Conservation (phyloP, 2,113 vertebrate species). For the Macquaria ambigua region DNA sequence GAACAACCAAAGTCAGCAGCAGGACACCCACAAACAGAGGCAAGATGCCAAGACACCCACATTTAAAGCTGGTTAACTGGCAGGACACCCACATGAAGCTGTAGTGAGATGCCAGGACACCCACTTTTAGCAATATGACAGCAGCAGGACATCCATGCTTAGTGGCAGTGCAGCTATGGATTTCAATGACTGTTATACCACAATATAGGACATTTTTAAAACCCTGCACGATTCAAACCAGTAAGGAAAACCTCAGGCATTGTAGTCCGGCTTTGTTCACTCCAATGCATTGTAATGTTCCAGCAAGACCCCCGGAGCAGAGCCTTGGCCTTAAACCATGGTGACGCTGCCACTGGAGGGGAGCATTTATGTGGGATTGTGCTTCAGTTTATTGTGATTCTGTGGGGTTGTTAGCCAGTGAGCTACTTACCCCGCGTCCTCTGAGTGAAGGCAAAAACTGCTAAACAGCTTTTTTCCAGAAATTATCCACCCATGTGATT, state of each 20-base stretch:
- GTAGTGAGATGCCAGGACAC: conserved; percentile 30
- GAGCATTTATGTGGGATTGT: conserved; percentile 60
- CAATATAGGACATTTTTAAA: conserved; percentile 3
- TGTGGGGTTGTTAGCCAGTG: conserved; percentile 44
- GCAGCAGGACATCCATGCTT: conserved; percentile 18
- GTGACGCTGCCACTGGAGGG: conserved; percentile 58
- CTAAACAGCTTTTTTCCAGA: conserved; percentile 35
- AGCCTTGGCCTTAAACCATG: conserved; percentile 60
- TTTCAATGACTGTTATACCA: conserved; percentile 31
- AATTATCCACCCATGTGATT: conserved; percentile 54
- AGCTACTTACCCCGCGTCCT: conserved; percentile 58
- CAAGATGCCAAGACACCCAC: conserved; percentile 36
- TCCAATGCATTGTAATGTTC: conserved; percentile 42
- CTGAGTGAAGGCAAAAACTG: conserved; percentile 41
- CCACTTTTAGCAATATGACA: conserved; percentile 21
- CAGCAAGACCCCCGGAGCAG: conserved; percentile 47
- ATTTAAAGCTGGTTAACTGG: conserved; percentile 29
- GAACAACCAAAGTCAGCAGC: conserved; percentile 17
- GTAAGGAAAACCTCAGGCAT: conserved; percentile 32
- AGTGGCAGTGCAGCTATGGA: conserved; percentile 8
- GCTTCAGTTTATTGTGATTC: conserved; percentile 60
- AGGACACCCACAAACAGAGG: conserved; percentile 43
- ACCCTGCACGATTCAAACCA: conserved; percentile 30
- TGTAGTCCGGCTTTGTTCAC: conserved; percentile 51
- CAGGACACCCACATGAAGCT: conserved; percentile 43